These are phyloP conservation scores for Ypsolopha scabrella DNA, from an alignment of 2,888 invertebrate genomes.

Conservation along the genomic window DNA sequence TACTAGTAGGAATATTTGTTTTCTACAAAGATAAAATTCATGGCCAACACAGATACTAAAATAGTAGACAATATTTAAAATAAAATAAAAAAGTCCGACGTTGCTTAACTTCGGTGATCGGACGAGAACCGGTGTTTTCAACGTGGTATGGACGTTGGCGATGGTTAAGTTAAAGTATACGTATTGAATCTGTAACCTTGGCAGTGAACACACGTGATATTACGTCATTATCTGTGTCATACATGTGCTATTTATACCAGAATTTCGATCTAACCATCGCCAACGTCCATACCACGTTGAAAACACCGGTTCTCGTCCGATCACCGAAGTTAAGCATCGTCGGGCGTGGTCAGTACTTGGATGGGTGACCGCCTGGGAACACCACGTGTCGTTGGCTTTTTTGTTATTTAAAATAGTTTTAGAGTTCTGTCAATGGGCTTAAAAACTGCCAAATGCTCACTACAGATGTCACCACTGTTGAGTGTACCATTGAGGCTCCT, in stretches of 20 bases:
- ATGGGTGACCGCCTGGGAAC: constrained; percentile 26
- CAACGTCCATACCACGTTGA: constrained; percentile 20
- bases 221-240: no score
- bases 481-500: no score
- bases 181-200: no score
- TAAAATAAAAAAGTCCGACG: constrained; percentile 12
- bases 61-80: no score
- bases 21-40: no score
- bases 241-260: no score
- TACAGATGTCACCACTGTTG: no score
- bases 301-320: constrained; percentile 19
- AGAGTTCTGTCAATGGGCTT: no score
- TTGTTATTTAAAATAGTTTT: constrained; percentile 4
- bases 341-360: constrained; percentile 23
- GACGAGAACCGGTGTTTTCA: constrained; percentile 23
- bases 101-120: constrained; percentile 16
- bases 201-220: no score
- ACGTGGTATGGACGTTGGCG: constrained; percentile 42
- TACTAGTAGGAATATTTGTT: no score
- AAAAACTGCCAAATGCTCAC: no score
- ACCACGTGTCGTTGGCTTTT: constrained; percentile 21
- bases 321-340: constrained; percentile 24
- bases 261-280: constrained; percentile 2
- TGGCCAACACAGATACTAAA: no score
- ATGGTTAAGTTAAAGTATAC: not conserved